A percentile compares a stretch with the other conserved stretches of the same genome.
phyloP scores from a whole-genome alignment of 2,888 invertebrate genomes.

The Ectropis crepuscularia region DNA sequence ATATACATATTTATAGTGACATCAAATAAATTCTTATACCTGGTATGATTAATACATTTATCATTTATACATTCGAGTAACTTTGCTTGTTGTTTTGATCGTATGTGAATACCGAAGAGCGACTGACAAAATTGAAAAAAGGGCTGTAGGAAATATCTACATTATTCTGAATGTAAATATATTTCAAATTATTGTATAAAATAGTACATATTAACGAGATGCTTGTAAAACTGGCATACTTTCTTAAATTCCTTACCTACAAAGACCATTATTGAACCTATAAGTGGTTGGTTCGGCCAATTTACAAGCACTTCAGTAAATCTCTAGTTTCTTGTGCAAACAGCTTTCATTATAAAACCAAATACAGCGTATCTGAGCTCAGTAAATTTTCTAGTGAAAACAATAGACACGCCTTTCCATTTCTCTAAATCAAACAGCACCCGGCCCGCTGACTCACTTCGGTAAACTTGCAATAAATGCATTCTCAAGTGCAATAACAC shows the following conservation, averaged over 20 bases:
- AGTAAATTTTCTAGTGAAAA: conserved; percentile 72
- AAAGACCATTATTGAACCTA: conserved; percentile 3
- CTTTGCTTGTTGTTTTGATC: too few species aligned
- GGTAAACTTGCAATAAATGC: conserved; percentile 11
- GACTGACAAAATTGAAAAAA: too few species aligned
- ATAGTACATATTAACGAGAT: too few species aligned
- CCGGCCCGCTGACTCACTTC: conserved; percentile 9
- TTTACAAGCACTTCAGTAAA: conserved; percentile 14
- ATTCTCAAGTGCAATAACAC: not conserved
- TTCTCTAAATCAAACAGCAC: conserved; percentile 67
- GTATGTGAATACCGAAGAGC: too few species aligned
- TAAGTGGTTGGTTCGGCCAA: conserved; percentile 8
- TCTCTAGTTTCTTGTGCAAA: conserved; percentile 54
- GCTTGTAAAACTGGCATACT: conserved; percentile 1
- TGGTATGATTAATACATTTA: too few species aligned
- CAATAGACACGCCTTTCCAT: conserved; percentile 70
- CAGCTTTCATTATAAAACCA: conserved; percentile 68
- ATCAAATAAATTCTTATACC: too few species aligned
- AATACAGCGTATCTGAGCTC: conserved; percentile 65
- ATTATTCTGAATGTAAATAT: too few species aligned
- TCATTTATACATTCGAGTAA: too few species aligned
- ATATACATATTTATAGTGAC: too few species aligned
- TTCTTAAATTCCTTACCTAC: conserved; percentile 5
- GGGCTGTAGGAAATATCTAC: too few species aligned
- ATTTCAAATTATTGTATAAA: too few species aligned